These are phyloP conservation scores for Azemiops feae DNA, from an alignment of 2,113 vertebrate genomes.

Conservation along the genomic window DNA sequence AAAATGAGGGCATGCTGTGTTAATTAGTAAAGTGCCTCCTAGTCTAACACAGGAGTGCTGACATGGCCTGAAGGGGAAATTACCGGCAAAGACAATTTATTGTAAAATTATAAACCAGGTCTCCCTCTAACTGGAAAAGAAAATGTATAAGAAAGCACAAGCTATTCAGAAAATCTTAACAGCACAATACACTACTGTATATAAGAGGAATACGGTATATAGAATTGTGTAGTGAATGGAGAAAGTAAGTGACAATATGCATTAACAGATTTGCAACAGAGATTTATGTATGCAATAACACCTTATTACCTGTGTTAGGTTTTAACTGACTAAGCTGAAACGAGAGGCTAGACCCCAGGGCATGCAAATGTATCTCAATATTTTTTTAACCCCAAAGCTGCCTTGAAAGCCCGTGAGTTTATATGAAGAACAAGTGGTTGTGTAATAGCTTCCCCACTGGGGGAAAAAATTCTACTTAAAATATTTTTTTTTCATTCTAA, in stretches of 20 bases:
- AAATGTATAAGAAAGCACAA: neutral
- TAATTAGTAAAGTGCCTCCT: neutral
- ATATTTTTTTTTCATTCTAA: neutral
- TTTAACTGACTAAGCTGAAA: neutral
- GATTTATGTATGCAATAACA: neutral
- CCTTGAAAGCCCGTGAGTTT: neutral
- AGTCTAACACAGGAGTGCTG: neutral
- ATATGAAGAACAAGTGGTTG: neutral
- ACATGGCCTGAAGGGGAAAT: neutral
- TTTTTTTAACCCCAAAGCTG: neutral
- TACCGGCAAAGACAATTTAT: neutral
- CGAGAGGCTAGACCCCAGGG: neutral
- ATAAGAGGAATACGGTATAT: neutral
- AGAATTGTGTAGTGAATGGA: neutral
- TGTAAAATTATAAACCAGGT: neutral
- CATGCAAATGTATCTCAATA: neutral
- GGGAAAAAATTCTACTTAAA: neutral
- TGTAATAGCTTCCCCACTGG: neutral
- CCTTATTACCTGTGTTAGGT: neutral
- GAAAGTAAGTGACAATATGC: neutral
- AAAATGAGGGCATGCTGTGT: neutral
- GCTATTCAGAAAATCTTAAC: neutral
- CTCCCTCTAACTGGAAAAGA: neutral
- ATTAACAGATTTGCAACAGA: neutral
- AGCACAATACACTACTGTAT: neutral